These are phyloP conservation scores for Linyphia triangularis DNA, from an alignment of 2,888 invertebrate genomes.

Conservation along the genomic window DNA sequence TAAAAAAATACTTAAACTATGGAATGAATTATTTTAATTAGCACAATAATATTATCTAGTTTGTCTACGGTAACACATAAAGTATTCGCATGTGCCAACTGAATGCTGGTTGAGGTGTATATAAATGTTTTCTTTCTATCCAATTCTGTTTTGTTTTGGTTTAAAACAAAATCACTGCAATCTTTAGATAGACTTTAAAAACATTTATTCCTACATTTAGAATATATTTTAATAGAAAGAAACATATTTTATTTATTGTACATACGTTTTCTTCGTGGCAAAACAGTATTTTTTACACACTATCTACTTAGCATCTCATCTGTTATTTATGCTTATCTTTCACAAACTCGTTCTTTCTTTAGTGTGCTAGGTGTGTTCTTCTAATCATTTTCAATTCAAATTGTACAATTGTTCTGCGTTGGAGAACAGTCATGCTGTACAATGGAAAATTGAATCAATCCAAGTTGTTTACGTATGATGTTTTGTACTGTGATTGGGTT, in stretches of 20 bases:
- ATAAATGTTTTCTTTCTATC: background rate
- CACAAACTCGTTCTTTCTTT: background rate
- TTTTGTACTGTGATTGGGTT: conserved; percentile 53
- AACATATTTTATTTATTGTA: background rate
- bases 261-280: background rate
- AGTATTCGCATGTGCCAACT: conserved; percentile 30
- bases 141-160: background rate
- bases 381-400: conserved; percentile 2
- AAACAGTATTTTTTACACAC: background rate
- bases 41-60: too few species aligned
- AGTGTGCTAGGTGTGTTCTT: background rate
- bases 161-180: background rate
- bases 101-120: conserved; percentile 9
- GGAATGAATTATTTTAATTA: too few species aligned
- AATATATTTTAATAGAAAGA: background rate
- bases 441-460: conserved; percentile 19
- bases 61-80: background rate
- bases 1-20: too few species aligned
- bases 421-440: conserved; percentile 42
- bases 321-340: conserved; percentile 55
- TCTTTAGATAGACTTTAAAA: background rate
- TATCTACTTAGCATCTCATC: conserved; percentile 60
- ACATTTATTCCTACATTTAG: background rate
- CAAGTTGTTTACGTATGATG: conserved; percentile 20
- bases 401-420: conserved; percentile 47